Evolutionary conservation across 2,888 invertebrate species (phyloP).

Genomic region (Drosophila paramelanica): DNA sequence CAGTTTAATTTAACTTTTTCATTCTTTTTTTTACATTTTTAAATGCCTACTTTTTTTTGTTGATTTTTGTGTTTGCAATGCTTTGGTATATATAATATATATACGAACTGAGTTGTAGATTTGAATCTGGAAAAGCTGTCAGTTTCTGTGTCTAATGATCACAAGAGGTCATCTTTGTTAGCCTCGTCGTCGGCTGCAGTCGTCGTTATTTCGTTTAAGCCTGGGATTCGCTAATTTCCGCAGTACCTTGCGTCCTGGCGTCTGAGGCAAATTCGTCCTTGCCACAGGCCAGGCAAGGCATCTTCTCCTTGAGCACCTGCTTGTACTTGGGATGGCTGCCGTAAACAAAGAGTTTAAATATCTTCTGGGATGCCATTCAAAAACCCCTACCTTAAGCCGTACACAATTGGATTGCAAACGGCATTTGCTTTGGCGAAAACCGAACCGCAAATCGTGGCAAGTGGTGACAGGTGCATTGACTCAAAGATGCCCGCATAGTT

Average conservation of each 20-base stretch:
- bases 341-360: neutral
- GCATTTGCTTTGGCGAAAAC: conserved; percentile 88
- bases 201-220: conserved; percentile 71
- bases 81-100: neutral
- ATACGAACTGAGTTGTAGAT: conserved; percentile 11
- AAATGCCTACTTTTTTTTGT: conserved; percentile 62
- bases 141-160: conserved; percentile 44
- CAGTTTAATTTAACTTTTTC: conserved; percentile 49
- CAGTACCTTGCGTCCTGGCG: conserved; percentile 80
- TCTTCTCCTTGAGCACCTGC: conserved; percentile 87
- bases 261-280: conserved; percentile 72
- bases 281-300: conserved; percentile 87
- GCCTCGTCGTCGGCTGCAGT: conserved; percentile 60
- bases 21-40: conserved; percentile 61
- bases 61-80: conserved; percentile 43
- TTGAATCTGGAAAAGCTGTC: conserved; percentile 57
- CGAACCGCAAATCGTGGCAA: conserved; percentile 87
- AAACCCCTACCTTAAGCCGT: conserved; percentile 87
- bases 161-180: conserved; percentile 27
- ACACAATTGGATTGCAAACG: conserved; percentile 87
- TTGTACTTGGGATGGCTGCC: conserved; percentile 88
- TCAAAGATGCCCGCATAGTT: conserved; percentile 86
- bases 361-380: accelerated
- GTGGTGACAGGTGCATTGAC: conserved; percentile 85
- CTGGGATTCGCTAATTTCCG: conserved; percentile 81